Conservation (phyloP, 2,797 vertebrate genomes). For the Thripadectes ignobilis region DNA sequence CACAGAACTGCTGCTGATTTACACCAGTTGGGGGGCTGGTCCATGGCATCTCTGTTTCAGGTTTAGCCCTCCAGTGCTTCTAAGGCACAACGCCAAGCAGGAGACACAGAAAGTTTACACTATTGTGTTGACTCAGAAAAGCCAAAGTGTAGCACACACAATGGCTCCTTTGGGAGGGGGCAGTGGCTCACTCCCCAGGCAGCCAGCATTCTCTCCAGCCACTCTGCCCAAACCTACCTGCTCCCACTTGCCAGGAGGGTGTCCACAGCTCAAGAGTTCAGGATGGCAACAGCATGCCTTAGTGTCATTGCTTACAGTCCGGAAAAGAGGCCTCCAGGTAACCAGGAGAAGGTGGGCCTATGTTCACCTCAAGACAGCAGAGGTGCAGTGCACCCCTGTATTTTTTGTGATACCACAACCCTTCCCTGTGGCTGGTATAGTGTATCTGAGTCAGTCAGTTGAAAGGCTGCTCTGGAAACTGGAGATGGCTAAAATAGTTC, state of each 20-base stretch:
- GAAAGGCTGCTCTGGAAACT: neutral
- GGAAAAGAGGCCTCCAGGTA: fast-evolving
- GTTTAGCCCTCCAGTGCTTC: neutral
- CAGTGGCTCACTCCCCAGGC: fast-evolving
- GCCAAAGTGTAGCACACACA: fast-evolving
- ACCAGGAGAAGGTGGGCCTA: neutral
- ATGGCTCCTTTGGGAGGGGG: neutral
- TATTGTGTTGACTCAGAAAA: neutral
- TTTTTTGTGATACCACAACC: neutral
- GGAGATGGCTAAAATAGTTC: neutral
- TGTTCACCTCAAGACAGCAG: neutral
- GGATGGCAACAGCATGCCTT: neutral
- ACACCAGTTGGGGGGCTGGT: neutral
- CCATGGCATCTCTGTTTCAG: neutral
- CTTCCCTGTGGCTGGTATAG: neutral
- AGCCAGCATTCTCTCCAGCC: neutral
- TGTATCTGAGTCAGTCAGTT: neutral
- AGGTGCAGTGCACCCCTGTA: neutral
- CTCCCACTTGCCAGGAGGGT: neutral
- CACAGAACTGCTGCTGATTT: neutral
- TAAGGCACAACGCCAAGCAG: neutral
- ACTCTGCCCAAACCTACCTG: neutral
- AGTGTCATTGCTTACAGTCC: neutral
- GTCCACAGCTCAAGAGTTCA: neutral
- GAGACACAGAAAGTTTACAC: neutral